Base-by-base conservation (phyloP, 2,888 invertebrate genomes). In the Torymus texanus region DNA sequence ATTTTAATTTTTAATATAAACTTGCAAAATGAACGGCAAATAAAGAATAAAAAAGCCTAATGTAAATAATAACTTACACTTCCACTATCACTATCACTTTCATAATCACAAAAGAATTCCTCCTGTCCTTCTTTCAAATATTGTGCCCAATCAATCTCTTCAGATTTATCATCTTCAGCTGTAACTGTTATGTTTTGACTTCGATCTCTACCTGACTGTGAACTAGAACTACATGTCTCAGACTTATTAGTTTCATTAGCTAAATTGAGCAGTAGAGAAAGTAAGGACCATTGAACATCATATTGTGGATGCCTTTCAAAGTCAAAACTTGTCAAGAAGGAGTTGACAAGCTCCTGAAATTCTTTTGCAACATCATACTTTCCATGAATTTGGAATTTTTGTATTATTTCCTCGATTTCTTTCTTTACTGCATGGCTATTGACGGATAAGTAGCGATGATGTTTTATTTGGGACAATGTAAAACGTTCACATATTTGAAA, bases 261-360 rank as follows among this genome's bases (percentile, higher is more conserved):
- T 12, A 92, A 82, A 80, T 90, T 85, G 1, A 92, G 82, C 4
- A 92, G 82, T 14, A 92, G 88, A 24, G 91, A 91, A 8, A 92
- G 81, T 56, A 92, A 78, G 0, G 91, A 88, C 91, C 92, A 92
- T 80, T 92, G 91, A 0, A 92, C 84, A 83, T 92, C 92, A 61
- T 87, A 88, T 78, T 90, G 90, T 0, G 90, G 90, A 84, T 88
- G 88, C 71, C 86, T 84, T 16, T 89, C 89, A 72, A 89, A 90
- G 61, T 89, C 87, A 68, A 90, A 90, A 75, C 86, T 88, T 1
- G 84, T 85, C 51, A 90, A 72, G 79, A 90, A 89, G 2, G 84
- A 82, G 67, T 87, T 78, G 51, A 90, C 87, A 11, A 92, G 84
- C 29, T 88, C 87, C 12, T 87, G 85, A 51, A 92, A 88, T 66